phyloP scores from a whole-genome alignment of 2,113 vertebrate species.

The Lophius piscatorius region DNA sequence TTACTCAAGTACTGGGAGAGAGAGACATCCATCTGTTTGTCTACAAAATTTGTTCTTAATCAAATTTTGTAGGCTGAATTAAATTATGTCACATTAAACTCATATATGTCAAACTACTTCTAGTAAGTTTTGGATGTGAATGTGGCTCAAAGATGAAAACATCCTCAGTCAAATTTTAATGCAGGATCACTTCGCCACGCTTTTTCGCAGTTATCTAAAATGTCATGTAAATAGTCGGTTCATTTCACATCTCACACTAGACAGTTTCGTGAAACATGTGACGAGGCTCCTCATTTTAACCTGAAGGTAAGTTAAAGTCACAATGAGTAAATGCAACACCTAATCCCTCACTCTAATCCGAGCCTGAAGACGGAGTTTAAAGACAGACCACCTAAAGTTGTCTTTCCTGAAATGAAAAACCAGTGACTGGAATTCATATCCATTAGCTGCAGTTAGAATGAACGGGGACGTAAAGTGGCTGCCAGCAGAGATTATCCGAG shows the following conservation, averaged over 20 bases:
- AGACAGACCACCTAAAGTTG: conserved; percentile 52
- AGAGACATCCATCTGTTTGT: conserved; percentile 33
- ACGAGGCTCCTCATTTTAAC: conserved; percentile 31
- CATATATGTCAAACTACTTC: conserved; percentile 24
- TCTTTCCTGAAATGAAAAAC: conserved; percentile 34
- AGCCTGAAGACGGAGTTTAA: conserved; percentile 46
- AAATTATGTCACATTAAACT: conserved; percentile 24
- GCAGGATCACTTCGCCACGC: not conserved
- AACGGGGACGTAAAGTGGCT: conserved; percentile 30
- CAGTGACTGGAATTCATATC: conserved; percentile 37
- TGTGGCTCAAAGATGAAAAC: conserved; percentile 5
- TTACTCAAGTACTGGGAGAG: conserved; percentile 20
- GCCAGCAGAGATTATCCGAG: conserved; percentile 44
- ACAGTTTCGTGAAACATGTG: not conserved
- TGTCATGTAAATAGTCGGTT: conserved; percentile 9
- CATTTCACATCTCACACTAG: not conserved
- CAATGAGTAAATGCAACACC: conserved; percentile 26
- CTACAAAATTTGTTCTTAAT: conserved; percentile 19
- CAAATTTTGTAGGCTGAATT: conserved; percentile 27
- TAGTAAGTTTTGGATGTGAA: not conserved
- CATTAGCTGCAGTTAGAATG: conserved; percentile 29
- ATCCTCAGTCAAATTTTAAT: not conserved
- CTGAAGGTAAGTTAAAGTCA: conserved; percentile 41
- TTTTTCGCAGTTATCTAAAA: conserved; percentile 12
- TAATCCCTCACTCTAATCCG: conserved; percentile 59